phyloP scores from a whole-genome alignment of 2,888 invertebrate genomes.

The Xestoiulus laeticollis region DNA sequence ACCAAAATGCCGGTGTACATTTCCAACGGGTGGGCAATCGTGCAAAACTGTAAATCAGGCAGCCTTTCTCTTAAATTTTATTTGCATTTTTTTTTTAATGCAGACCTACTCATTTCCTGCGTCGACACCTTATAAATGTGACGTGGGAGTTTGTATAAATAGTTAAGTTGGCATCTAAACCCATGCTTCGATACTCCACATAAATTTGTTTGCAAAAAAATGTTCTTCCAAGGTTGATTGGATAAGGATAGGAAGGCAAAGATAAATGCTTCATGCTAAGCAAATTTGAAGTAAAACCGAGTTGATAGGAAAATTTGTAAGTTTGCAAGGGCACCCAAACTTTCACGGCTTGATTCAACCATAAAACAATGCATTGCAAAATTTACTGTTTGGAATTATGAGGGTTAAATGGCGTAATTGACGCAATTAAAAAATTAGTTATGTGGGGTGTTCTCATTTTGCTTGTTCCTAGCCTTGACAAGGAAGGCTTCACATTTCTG shows the following conservation, averaged over 20 bases:
- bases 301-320: neutral
- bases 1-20: neutral
- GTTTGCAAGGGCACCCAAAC: neutral
- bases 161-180: neutral
- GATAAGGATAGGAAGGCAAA: neutral
- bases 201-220: neutral
- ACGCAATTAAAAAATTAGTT: conserved; percentile 10
- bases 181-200: neutral
- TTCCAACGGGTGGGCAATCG: neutral
- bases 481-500: neutral
- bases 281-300: neutral
- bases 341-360: neutral
- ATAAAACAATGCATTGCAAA: neutral
- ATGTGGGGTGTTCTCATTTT: conserved; percentile 14
- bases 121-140: conserved; percentile 5
- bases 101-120: neutral
- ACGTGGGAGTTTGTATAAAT: conserved; percentile 8
- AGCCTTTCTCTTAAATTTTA: neutral
- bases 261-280: neutral
- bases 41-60: neutral
- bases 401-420: neutral
- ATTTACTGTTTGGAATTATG: neutral
- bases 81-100: neutral
- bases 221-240: neutral
- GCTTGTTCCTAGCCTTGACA: neutral